A percentile compares a stretch with the other conserved stretches of the same genome.
Conservation (phyloP, 2,797 vertebrate species). For the Myoxocephalus aenaeus region DNA sequence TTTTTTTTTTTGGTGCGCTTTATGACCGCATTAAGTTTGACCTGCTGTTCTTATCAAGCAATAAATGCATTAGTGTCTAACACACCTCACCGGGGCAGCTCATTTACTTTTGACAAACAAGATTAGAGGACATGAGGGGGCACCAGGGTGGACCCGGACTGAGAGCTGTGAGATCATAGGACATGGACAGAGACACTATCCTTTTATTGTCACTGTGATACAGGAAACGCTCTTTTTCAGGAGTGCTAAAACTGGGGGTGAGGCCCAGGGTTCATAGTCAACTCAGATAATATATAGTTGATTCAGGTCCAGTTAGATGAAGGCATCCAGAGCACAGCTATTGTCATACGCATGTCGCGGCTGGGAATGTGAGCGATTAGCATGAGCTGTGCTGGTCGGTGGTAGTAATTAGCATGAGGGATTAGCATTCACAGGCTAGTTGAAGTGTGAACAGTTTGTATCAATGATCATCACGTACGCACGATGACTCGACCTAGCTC, state of each 20-base stretch:
- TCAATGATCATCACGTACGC: background rate
- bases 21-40: conserved; percentile 68
- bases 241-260: background rate
- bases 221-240: background rate
- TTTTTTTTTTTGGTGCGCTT: conserved; percentile 52
- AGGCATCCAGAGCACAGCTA: background rate
- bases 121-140: conserved; percentile 83
- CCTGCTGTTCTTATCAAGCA: conserved; percentile 86
- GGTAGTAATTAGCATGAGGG: background rate
- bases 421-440: background rate
- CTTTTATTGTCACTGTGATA: background rate
- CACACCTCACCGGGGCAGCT: conserved; percentile 94
- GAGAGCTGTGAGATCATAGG: conserved; percentile 37
- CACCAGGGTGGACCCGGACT: conserved; percentile 65
- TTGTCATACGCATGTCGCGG: background rate
- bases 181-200: conserved; percentile 9
- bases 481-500: too few relatives aligned
- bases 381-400: background rate
- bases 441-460: background rate
- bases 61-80: conserved; percentile 98
- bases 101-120: conserved; percentile 97
- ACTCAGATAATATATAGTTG: background rate
- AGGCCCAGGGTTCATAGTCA: background rate
- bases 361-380: background rate
- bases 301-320: background rate